Conservation (phyloP, 2,113 vertebrate genomes). For the Casuarius casuarius region DNA sequence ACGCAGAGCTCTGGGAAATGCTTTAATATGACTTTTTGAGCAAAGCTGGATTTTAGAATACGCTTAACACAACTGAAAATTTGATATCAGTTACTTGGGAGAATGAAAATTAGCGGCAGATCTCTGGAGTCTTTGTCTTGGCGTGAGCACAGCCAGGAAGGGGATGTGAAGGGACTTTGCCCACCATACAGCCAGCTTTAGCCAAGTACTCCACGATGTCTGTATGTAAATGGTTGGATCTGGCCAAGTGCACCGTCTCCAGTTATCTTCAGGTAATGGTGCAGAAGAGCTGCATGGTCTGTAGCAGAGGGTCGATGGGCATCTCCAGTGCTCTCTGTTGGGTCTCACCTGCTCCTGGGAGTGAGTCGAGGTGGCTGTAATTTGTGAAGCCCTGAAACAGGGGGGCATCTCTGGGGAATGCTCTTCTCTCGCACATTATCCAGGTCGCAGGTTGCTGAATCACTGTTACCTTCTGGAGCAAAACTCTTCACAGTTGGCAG, state of each 20-base stretch:
- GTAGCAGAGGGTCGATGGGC: not conserved
- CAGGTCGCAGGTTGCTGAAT: constrained; percentile 26
- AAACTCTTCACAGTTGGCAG: constrained; percentile 5
- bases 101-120: not conserved
- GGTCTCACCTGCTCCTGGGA: not conserved
- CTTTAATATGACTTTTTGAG: not conserved
- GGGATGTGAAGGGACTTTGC: not conserved
- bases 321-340: not conserved
- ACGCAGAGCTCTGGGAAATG: not conserved
- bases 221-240: not conserved
- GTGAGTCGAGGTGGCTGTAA: not conserved
- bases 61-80: not conserved
- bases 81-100: not conserved
- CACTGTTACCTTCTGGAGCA: constrained; percentile 33
- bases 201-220: not conserved
- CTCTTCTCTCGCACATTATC: not conserved
- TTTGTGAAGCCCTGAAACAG: not conserved
- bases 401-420: not conserved
- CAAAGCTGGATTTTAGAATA: not conserved
- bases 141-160: not conserved
- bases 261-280: not conserved
- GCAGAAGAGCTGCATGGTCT: not conserved
- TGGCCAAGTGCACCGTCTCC: not conserved
- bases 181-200: rapidly evolving
- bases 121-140: not conserved